phyloP scores from a whole-genome alignment of 1,140 invertebrate genomes.

The Ceratina japonica region DNA sequence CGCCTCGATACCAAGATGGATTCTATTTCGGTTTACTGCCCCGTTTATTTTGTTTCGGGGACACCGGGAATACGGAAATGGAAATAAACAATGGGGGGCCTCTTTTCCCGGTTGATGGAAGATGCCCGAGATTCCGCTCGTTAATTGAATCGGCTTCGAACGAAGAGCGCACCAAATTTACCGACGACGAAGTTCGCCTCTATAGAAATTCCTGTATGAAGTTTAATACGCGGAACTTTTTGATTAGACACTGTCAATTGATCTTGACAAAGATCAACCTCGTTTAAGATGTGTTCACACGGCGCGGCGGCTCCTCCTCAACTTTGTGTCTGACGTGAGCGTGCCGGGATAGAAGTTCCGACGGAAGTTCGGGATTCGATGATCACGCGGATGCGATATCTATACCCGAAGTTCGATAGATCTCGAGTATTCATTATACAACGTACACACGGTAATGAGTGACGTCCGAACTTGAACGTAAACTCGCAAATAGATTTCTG shows the following conservation, averaged over 20 bases:
- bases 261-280: conserved; percentile 30
- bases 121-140: background rate
- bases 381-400: conserved; percentile 38
- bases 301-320: background rate
- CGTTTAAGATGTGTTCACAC: conserved; percentile 48
- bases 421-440: conserved; percentile 15
- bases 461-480: background rate
- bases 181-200: background rate
- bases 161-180: no score
- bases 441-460: background rate
- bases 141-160: conserved; percentile 4
- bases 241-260: conserved; percentile 52
- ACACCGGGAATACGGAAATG: background rate
- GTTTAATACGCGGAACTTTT: background rate
- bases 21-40: conserved; percentile 51
- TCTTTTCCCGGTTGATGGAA: background rate
- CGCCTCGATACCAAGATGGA: conserved; percentile 26
- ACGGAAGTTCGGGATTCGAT: conserved; percentile 38
- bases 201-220: conserved; percentile 30
- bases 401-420: conserved; percentile 27
- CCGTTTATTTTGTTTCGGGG: conserved; percentile 32
- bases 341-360: conserved; percentile 30
- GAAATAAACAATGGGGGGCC: background rate
- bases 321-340: conserved; percentile 29
- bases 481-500: background rate